Conservation (phyloP, 2,888 invertebrate species). For the Thera obeliscata region DNA sequence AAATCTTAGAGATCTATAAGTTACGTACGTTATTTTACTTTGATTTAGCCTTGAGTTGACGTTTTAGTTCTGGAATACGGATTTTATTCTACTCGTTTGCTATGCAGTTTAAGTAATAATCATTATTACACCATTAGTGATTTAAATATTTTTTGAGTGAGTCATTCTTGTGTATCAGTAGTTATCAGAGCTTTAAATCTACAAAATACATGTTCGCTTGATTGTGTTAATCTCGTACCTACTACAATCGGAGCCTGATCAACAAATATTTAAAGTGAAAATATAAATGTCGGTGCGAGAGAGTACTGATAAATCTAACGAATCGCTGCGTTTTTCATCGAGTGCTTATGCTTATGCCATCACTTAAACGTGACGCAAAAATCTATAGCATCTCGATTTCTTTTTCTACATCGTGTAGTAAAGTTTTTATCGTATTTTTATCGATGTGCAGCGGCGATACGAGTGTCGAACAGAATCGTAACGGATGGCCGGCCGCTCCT, state of each 20-base stretch:
- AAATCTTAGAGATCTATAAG: too few species aligned
- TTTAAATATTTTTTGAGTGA: constrained; percentile 23
- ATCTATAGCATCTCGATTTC: constrained; percentile 37
- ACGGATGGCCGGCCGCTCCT: constrained; percentile 52
- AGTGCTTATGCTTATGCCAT: constrained; percentile 30
- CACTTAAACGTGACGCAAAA: constrained; percentile 36
- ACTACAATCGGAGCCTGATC: constrained; percentile 9
- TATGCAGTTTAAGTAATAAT: too few species aligned
- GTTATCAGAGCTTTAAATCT: constrained; percentile 16
- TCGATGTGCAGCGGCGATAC: constrained; percentile 49
- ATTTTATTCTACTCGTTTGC: too few species aligned
- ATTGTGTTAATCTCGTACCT: constrained; percentile 6
- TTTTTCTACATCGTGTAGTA: constrained; percentile 43
- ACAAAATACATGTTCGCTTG: constrained; percentile 20
- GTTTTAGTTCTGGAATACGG: too few species aligned
- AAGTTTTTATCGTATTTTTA: constrained; percentile 47
- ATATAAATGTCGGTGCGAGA: constrained; percentile 21
- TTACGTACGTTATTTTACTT: too few species aligned
- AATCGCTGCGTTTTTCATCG: constrained; percentile 27
- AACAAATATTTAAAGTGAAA: constrained; percentile 22
- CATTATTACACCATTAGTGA: constrained; percentile 15
- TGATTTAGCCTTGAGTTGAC: too few species aligned
- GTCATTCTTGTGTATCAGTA: constrained; percentile 19
- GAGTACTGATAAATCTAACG: constrained; percentile 34
- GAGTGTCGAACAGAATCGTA: constrained; percentile 48